These are phyloP conservation scores for Hylaea fasciaria DNA, from an alignment of 2,888 invertebrate species.

Conservation along the genomic window DNA sequence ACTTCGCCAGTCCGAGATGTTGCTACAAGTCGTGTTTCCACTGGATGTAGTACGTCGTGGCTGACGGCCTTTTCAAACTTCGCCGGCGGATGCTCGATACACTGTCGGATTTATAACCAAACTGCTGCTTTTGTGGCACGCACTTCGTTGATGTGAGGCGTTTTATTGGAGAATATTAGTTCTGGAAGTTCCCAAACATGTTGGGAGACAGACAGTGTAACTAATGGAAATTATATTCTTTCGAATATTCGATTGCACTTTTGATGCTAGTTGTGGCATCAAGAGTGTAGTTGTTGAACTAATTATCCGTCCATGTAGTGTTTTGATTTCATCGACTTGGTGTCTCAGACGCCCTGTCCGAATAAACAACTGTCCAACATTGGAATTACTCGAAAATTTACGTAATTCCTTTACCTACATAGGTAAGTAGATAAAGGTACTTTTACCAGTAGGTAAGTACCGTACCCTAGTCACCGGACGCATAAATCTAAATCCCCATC, in stretches of 20 bases:
- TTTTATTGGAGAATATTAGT: conserved; percentile 21
- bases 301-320: too few species aligned
- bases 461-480: conserved; percentile 14
- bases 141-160: conserved; percentile 24
- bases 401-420: neutral
- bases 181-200: neutral
- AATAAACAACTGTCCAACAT: too few species aligned
- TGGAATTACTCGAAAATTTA: too few species aligned
- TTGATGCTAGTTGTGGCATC: too few species aligned
- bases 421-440: neutral
- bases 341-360: too few species aligned
- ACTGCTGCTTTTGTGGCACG: conserved; percentile 36
- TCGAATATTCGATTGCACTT: too few species aligned
- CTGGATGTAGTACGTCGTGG: conserved; percentile 64
- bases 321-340: too few species aligned
- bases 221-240: too few species aligned
- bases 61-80: conserved; percentile 66
- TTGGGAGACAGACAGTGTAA: neutral
- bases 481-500: conserved; percentile 30
- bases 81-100: conserved; percentile 52
- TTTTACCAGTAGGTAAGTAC: neutral
- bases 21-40: conserved; percentile 66
- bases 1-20: conserved; percentile 55
- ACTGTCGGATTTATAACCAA: conserved; percentile 49
- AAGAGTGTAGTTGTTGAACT: too few species aligned